These are phyloP conservation scores for Gorsachius goisagi DNA, from an alignment of 2,113 vertebrate species.

Conservation along the genomic window DNA sequence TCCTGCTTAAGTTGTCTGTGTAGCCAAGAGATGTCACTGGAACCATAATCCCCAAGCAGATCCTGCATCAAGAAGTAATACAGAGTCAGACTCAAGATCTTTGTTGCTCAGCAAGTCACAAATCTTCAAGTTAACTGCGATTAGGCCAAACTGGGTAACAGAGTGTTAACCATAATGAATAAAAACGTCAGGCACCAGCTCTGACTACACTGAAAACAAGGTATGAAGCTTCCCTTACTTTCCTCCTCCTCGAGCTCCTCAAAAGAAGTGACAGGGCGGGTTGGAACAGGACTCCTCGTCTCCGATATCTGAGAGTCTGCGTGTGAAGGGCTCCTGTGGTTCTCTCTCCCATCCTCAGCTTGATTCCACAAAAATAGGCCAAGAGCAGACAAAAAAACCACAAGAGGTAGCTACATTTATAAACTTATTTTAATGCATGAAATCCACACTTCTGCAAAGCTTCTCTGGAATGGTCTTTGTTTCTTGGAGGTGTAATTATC, in stretches of 20 bases:
- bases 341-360: conserved; percentile 80
- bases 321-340: conserved; percentile 50
- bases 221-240: conserved; percentile 76
- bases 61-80: not conserved
- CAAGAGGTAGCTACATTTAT: not conserved
- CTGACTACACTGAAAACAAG: not conserved
- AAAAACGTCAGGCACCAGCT: not conserved
- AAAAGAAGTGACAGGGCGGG: conserved; percentile 39
- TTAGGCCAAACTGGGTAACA: not conserved
- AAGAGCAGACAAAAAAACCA: not conserved
- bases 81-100: not conserved
- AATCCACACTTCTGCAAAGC: not conserved
- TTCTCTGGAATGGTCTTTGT: not conserved
- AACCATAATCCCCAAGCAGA: not conserved
- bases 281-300: conserved; percentile 1
- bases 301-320: conserved; percentile 62
- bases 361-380: not conserved
- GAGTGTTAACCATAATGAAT: not conserved
- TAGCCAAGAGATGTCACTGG: not conserved
- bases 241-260: conserved; percentile 89
- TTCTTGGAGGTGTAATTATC: not conserved
- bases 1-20: not conserved
- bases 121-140: not conserved
- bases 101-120: not conserved
- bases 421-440: not conserved